These are phyloP conservation scores for Siphamia tubifer DNA, from an alignment of 2,113 vertebrate genomes.

Conservation along the genomic window DNA sequence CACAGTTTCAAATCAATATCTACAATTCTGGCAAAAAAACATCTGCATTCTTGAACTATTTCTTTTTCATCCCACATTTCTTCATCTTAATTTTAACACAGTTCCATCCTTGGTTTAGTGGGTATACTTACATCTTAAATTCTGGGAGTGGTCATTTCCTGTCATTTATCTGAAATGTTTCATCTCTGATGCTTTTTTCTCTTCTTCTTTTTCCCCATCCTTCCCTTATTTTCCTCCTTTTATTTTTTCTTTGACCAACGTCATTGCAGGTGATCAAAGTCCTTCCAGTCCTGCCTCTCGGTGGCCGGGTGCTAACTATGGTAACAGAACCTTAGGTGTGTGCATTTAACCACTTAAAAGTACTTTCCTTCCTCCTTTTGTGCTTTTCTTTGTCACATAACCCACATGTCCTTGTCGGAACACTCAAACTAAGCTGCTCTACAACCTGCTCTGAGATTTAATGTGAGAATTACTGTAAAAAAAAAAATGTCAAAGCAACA, in stretches of 20 bases:
- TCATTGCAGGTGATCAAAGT: constrained; percentile 82
- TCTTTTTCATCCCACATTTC: neutral
- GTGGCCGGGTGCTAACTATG: constrained; percentile 83
- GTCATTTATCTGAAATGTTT: constrained; percentile 54
- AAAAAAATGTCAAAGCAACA: neutral
- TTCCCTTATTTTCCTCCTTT: constrained; percentile 13
- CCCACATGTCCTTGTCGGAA: constrained; percentile 28
- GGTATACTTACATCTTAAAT: too few relatives aligned
- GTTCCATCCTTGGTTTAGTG: too few relatives aligned
- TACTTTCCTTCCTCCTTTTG: constrained; percentile 39
- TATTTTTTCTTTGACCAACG: constrained; percentile 34
- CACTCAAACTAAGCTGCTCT: constrained; percentile 44
- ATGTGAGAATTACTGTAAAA: constrained; percentile 17
- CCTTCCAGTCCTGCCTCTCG: constrained; percentile 80
- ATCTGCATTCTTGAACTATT: neutral
- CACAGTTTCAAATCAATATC: neutral
- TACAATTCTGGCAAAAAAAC: neutral
- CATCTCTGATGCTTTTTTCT: constrained; percentile 69
- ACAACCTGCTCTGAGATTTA: constrained; percentile 10
- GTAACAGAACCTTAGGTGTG: constrained; percentile 80
- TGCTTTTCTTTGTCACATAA: constrained; percentile 47
- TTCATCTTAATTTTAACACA: neutral
- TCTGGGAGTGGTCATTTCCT: constrained; percentile 59
- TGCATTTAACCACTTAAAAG: constrained; percentile 63
- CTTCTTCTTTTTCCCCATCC: constrained; percentile 41